Base-by-base conservation (phyloP, 2,113 vertebrate species). In the Phainopepla nitens region DNA sequence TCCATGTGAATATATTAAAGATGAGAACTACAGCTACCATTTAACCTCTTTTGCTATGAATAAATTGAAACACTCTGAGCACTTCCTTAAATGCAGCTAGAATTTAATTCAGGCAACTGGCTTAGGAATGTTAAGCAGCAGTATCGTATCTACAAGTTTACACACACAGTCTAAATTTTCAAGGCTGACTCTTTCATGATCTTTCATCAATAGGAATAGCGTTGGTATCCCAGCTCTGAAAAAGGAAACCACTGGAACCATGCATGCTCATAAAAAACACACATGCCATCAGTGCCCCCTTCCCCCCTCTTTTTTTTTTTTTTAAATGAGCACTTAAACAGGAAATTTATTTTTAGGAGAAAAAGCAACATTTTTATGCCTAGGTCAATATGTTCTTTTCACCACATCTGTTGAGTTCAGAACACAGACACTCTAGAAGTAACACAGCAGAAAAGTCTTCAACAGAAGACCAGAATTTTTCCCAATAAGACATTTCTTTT, bases 91-190 rank as follows among this genome's bases (percentile, higher is more conserved):
- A 88, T 4, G 2, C 47, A 86, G 76, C 33, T 64, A 62, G 83
- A 81, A 76, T 28, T 80, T 65, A 95, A 91, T 58, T 54, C 90
- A 89, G 25, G 35, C 54, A 44, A 44, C 28, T 15, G 11, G 21
- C 54, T 39, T 39, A 72, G 21, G 50, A 96, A 93, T 88, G 75
- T 35, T 87, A 75, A 96, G 44, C 23, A 94, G 31, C 75, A 79
- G 31, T 62, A 87, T 41, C n/a, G 61, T 23, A 73, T 13, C 31
- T 64, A 16, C 31, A 60, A 62, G 19, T 58, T 45, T 81, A 76
- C 35, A 83, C 15, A 19, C 7, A 89, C 54, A 77, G 39, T 33
- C 47, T 81, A 58, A 41, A 50, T 39, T 91, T 89, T 50, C n/a
- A 79, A 49, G 84, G 22, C 9, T 33, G 3, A n/a, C 33, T n/a